These are phyloP conservation scores for Dendrophyllia cribrosa DNA, from an alignment of 64 coral and sea anemone species.

Conservation along the genomic window DNA sequence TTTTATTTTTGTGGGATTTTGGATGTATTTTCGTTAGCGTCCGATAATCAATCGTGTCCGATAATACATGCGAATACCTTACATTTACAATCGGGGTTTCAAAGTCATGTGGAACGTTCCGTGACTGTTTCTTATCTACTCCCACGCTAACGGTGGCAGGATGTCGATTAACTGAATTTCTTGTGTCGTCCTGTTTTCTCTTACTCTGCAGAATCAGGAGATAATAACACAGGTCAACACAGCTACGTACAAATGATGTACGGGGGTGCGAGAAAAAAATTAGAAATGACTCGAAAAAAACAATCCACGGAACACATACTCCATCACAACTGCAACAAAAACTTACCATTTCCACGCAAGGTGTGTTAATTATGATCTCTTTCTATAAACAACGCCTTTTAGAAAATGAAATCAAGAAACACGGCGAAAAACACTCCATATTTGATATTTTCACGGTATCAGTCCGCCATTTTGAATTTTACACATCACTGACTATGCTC, in stretches of 20 bases:
- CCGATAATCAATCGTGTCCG: too few relatives aligned
- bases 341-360: not conserved
- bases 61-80: too few relatives aligned
- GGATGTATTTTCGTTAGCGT: too few relatives aligned
- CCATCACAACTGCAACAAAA: not conserved
- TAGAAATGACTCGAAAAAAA: not conserved
- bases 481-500: slow-evolving; percentile 3
- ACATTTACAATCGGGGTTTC: too few relatives aligned
- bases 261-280: not conserved
- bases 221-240: too few relatives aligned
- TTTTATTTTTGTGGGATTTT: too few relatives aligned
- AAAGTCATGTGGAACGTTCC: too few relatives aligned
- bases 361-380: not conserved
- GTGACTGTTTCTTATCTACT: not conserved
- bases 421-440: not conserved
- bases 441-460: not conserved
- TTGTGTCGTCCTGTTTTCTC: not conserved
- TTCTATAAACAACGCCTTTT: not conserved
- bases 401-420: not conserved
- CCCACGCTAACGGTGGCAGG: not conserved
- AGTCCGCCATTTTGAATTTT: not conserved
- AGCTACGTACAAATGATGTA: too few relatives aligned
- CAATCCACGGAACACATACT: not conserved
- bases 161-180: not conserved
- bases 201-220: not conserved